Percentiles rank a stretch among this genome's conserved stretches.
Conservation (phyloP, 2,888 invertebrate species). For the Aspidapion aeneum region DNA sequence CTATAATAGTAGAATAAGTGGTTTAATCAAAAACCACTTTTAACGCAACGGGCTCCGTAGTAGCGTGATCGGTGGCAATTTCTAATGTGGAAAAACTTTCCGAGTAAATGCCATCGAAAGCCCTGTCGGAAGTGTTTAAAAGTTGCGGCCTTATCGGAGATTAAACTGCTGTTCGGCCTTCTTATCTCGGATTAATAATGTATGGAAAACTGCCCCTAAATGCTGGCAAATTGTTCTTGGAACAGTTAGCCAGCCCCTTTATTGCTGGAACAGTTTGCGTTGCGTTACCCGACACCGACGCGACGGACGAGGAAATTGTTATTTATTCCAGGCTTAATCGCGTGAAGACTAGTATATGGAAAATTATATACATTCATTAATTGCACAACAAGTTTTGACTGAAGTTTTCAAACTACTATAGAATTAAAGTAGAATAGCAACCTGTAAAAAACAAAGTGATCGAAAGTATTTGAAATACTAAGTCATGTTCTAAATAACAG, state of each 20-base stretch:
- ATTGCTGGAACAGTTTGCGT: background rate
- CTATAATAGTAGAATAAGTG: no score
- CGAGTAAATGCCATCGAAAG: slow-evolving; percentile 45
- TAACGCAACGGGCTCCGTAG: no score
- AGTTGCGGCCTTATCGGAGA: slow-evolving; percentile 16
- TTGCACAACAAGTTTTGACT: no score
- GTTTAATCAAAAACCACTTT: no score
- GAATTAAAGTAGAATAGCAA: no score
- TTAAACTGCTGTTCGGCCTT: slow-evolving; percentile 24
- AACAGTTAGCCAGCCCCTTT: slow-evolving; percentile 28
- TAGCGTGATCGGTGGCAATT: slow-evolving; percentile 28
- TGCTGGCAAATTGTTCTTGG: slow-evolving; percentile 47
- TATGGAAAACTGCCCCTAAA: slow-evolving; percentile 50
- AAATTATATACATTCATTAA: no score
- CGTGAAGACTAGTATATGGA: no score
- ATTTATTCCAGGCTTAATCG: background rate
- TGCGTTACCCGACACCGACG: background rate
- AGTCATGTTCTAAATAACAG: no score
- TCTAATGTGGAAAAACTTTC: slow-evolving; percentile 5
- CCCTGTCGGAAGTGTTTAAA: slow-evolving; percentile 49
- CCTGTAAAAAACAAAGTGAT: no score
- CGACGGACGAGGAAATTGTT: background rate
- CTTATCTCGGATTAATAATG: slow-evolving; percentile 48
- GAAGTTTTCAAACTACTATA: no score
- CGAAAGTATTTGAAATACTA: no score